phyloP scores from a whole-genome alignment of 2,113 vertebrate genomes.

The Picathartes gymnocephalus region DNA sequence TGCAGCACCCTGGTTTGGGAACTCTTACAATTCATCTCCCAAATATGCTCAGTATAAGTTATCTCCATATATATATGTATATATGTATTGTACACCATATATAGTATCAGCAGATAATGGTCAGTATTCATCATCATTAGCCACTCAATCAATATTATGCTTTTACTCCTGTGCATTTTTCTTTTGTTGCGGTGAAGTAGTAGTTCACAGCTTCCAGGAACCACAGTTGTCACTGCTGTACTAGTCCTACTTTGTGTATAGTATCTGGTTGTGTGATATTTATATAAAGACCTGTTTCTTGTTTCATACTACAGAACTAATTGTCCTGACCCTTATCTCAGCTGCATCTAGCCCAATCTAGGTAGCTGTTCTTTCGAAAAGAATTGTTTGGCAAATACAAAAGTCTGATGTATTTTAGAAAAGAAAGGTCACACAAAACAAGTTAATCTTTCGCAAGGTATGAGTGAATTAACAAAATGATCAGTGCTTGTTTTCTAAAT shows the following conservation, averaged over 20 bases:
- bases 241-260: not conserved
- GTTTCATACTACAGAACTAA: not conserved
- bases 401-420: not conserved
- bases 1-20: not conserved
- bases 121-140: not conserved
- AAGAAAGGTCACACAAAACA: not conserved
- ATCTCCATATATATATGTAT: not conserved
- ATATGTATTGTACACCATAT: not conserved
- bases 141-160: not conserved
- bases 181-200: not conserved
- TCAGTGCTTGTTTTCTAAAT: not conserved
- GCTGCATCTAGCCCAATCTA: not conserved
- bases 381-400: not conserved
- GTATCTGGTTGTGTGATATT: not conserved
- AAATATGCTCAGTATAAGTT: not conserved
- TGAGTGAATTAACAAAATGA: not conserved
- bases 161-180: not conserved
- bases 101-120: not conserved
- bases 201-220: not conserved
- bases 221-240: not conserved
- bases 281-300: not conserved
- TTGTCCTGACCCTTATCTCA: not conserved
- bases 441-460: not conserved
- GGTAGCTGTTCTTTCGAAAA: not conserved
- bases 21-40: not conserved